Evolutionary conservation across 30 jellyfish, hydroid and myxozoan genomes (phyloP).

Genomic region (Aurelia sp.): DNA sequence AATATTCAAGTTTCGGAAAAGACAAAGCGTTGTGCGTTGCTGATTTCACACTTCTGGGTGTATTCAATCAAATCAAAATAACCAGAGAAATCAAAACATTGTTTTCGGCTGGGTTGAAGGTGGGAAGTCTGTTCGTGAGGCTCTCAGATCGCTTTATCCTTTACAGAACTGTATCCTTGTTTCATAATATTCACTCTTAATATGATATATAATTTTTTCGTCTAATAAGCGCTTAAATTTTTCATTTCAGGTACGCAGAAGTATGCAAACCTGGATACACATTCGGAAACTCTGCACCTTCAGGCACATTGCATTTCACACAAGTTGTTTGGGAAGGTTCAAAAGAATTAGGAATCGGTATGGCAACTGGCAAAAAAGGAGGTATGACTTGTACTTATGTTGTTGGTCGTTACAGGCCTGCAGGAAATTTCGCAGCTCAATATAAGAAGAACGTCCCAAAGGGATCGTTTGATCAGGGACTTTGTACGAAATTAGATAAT

Average conservation of each 20-base stretch:
- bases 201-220: too few species aligned
- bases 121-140: too few species aligned
- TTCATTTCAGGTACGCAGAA: conserved; percentile 74
- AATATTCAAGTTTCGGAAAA: too few species aligned
- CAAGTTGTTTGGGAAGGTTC: conserved; percentile 92
- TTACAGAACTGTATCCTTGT: too few species aligned
- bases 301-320: conserved; percentile 83
- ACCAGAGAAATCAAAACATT: too few species aligned
- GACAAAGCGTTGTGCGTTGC: too few species aligned
- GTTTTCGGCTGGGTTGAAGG: too few species aligned
- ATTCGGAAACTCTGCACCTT: conserved; percentile 72
- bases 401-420: conserved; percentile 83
- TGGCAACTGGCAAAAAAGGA: conserved; percentile 77
- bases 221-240: neutral
- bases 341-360: conserved; percentile 85
- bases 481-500: conserved; percentile 43
- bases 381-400: conserved; percentile 80
- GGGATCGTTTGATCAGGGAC: conserved; percentile 50
- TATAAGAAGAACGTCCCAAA: conserved; percentile 68
- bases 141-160: too few species aligned
- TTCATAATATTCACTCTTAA: too few species aligned
- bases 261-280: conserved; percentile 89
- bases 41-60: too few species aligned
- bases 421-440: conserved; percentile 81
- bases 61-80: too few species aligned